phyloP scores from a whole-genome alignment of 2,113 vertebrate genomes.

The Odocoileus hemionus region DNA sequence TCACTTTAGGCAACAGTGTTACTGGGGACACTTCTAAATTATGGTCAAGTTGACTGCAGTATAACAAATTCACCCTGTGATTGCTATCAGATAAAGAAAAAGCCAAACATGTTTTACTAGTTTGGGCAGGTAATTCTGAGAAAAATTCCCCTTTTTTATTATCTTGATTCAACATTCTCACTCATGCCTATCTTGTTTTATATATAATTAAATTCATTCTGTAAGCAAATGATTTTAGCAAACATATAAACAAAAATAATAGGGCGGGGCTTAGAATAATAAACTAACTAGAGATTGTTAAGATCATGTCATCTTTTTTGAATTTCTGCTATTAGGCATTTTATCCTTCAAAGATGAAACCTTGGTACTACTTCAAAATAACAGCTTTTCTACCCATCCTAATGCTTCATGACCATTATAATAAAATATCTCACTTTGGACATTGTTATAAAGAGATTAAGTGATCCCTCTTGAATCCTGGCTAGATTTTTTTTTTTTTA shows the following conservation, averaged over 20 bases:
- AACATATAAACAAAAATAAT: neutral
- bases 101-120: rapidly evolving
- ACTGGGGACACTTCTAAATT: neutral
- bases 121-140: neutral
- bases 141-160: neutral
- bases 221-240: neutral
- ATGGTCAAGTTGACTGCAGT: neutral
- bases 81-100: neutral
- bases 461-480: neutral
- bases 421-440: neutral
- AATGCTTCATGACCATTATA: neutral
- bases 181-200: neutral
- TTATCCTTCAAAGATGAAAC: neutral
- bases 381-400: neutral
- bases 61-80: neutral
- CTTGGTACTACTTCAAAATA: neutral
- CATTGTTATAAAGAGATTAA: neutral
- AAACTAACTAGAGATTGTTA: neutral
- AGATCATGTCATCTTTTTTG: neutral
- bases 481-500: neutral
- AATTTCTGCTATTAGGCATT: neutral
- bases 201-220: neutral
- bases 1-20: neutral
- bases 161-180: neutral
- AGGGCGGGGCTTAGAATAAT: neutral